These are phyloP conservation scores for Phocides pigmalion DNA, from an alignment of 1,140 invertebrate genomes.

Conservation along the genomic window DNA sequence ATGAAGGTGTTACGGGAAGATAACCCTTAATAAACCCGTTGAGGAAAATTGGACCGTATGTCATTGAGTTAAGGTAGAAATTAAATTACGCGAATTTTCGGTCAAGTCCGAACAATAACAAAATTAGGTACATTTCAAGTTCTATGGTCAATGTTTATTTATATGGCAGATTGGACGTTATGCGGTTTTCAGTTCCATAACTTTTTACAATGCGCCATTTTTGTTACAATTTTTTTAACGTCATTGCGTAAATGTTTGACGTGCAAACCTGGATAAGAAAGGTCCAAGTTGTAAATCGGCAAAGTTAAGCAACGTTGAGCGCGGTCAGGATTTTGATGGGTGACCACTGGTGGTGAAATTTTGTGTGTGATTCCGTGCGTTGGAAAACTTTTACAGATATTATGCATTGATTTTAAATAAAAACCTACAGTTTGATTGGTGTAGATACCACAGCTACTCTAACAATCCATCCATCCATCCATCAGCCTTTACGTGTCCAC, in stretches of 20 bases:
- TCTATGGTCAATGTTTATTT: constrained; percentile 26
- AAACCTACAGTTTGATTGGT: no score
- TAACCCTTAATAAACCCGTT: not conserved
- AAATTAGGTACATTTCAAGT: constrained; percentile 13
- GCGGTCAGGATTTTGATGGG: no score
- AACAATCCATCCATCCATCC: no score
- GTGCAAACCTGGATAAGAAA: no score
- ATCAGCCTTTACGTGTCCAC: no score
- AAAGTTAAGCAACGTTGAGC: no score
- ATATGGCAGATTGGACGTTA: constrained; percentile 9
- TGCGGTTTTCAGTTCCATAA: constrained; percentile 26
- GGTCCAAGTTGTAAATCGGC: no score
- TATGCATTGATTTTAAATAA: no score
- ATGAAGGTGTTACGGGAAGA: not conserved
- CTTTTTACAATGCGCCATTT: constrained; percentile 13
- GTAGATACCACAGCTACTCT: no score
- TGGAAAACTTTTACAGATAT: no score
- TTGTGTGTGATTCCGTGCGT: no score
- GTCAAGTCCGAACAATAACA: constrained; percentile 26
- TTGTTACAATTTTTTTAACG: not conserved
- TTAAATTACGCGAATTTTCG: not conserved
- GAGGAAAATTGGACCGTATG: constrained; percentile 19
- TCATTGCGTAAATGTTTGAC: not conserved
- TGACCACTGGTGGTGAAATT: no score
- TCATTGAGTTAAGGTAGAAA: not conserved